phyloP scores from a whole-genome alignment of 1,140 invertebrate genomes.

The Platyscapa corneri region DNA sequence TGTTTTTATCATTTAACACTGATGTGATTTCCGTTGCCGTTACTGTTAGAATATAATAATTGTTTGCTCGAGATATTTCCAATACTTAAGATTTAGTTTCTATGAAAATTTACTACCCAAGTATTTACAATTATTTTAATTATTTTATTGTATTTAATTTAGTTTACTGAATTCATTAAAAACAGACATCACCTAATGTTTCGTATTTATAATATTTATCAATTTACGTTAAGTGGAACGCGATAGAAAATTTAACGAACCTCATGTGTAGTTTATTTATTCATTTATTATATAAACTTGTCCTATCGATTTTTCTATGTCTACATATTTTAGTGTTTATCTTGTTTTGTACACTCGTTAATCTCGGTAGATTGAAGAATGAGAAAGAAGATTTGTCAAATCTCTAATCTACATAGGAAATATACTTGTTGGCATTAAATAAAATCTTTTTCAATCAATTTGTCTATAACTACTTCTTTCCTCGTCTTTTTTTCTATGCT shows the following conservation, averaged over 20 bases:
- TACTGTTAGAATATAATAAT: no score
- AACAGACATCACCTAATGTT: background rate
- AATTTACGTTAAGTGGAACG: background rate
- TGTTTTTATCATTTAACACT: no score
- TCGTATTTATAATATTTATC: background rate
- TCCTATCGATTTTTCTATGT: background rate
- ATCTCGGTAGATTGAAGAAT: background rate
- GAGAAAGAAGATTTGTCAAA: constrained; percentile 3
- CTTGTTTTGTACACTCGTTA: background rate
- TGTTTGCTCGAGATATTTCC: no score
- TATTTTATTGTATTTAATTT: no score
- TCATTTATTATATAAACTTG: background rate
- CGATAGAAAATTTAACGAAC: background rate
- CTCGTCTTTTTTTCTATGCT: background rate
- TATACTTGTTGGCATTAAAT: background rate
- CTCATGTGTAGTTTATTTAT: background rate
- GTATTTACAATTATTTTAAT: no score
- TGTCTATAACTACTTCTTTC: background rate
- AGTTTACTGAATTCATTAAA: background rate
- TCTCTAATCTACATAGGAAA: background rate
- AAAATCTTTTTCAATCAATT: constrained; percentile 13
- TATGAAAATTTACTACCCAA: no score
- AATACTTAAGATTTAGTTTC: no score
- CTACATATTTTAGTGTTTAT: background rate
- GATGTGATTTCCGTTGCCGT: no score